phyloP scores from a whole-genome alignment of 1,140 invertebrate genomes.

The Pemphigus obesinymphae region DNA sequence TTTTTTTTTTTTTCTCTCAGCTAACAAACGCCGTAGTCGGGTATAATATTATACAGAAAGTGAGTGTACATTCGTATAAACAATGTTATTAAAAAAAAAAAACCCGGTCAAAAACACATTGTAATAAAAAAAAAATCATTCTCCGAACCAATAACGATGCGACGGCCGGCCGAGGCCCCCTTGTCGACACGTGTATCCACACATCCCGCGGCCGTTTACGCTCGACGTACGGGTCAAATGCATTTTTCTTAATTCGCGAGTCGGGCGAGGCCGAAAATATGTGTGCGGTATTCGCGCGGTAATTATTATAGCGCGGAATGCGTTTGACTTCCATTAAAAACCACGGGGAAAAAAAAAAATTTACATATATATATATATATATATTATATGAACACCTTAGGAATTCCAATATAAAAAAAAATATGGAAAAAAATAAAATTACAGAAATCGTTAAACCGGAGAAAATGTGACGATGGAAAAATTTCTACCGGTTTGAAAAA shows the following conservation, averaged over 20 bases:
- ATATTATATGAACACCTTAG: background rate
- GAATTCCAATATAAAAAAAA: slow-evolving; percentile 36
- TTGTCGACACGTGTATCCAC: no score
- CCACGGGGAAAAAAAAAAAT: background rate
- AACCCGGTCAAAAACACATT: background rate
- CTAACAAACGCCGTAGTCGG: background rate
- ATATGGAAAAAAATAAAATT: slow-evolving; percentile 20
- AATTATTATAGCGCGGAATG: slow-evolving; percentile 14
- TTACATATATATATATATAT: no score
- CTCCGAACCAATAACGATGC: no score
- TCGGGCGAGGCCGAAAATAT: background rate
- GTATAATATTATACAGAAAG: no score
- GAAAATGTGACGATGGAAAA: no score
- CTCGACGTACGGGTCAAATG: no score
- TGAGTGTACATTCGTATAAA: background rate
- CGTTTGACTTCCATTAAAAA: slow-evolving; percentile 29
- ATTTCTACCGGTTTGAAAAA: background rate
- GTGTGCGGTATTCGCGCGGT: background rate
- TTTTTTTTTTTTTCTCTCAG: background rate
- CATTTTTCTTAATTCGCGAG: background rate
- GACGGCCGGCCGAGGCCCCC: no score
- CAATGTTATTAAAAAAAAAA: no score
- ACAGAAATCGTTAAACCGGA: background rate
- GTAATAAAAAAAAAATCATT: background rate
- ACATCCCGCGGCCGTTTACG: background rate